phyloP scores from a whole-genome alignment of 2,888 invertebrate species.

The Danaus chrysippus region DNA sequence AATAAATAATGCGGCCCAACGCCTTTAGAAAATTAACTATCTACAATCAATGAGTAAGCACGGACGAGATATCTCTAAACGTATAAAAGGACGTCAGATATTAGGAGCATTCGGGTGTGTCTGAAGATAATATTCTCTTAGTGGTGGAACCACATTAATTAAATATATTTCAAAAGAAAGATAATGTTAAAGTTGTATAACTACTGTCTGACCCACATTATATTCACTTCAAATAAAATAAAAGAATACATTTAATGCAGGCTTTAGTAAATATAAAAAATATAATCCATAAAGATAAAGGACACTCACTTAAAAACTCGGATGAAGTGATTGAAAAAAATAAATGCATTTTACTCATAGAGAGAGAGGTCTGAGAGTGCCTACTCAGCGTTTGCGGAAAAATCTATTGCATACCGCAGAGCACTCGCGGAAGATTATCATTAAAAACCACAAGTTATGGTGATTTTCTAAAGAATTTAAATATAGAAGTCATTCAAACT shows the following conservation, averaged over 20 bases:
- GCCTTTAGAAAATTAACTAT: constrained; percentile 25
- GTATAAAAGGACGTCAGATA: constrained; percentile 6
- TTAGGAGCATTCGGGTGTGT: background rate
- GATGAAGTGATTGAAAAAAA: constrained; percentile 21
- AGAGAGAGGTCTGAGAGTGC: constrained; percentile 23
- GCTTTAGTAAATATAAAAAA: background rate
- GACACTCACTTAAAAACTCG: constrained; percentile 7
- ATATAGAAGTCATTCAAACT: constrained; percentile 30
- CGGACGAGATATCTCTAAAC: constrained; percentile 14
- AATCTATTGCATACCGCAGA: constrained; percentile 30
- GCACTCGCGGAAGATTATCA: constrained; percentile 32
- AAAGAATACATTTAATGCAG: background rate
- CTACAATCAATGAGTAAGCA: constrained; percentile 14
- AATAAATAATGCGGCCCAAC: constrained; percentile 30
- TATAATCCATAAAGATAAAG: background rate
- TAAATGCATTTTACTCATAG: constrained; percentile 27
- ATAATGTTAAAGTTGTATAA: no score
- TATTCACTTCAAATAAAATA: background rate
- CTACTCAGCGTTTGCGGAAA: constrained; percentile 24
- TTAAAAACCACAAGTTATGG: constrained; percentile 35
- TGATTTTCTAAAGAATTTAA: constrained; percentile 36
- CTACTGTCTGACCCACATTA: background rate
- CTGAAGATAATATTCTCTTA: background rate
- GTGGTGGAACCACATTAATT: background rate
- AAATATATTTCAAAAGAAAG: no score